Base-by-base conservation (phyloP, 1,140 invertebrate genomes). In the Archivesica marissinica region DNA sequence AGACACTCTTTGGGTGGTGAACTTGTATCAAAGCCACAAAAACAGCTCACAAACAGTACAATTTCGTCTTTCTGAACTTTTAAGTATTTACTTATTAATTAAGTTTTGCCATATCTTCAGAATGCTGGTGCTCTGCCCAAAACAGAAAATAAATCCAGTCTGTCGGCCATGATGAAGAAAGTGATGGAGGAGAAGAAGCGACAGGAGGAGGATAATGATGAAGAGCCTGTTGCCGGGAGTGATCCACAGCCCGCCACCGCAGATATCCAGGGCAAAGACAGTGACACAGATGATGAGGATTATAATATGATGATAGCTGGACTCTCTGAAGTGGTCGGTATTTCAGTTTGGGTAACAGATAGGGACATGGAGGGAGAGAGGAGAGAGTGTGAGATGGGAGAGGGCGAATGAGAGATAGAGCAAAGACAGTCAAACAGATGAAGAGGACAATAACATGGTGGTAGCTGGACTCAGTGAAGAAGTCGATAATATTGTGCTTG, bases 391-490 rank as follows among this genome's bases (percentile, higher is more conserved):
- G n/a, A n/a, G n/a, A n/a, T n/a, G n/a, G n/a, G n/a, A n/a, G n/a
- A n/a, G n/a, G n/a, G n/a, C n/a, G n/a, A 28, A 59, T 13, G 54
- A 59, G 25, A 59, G 25, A 59, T 28, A 30, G 23, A 59, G 41
- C 23, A 41, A 78, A 47, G 66, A 35, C 17, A 23, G 15, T 4
- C 61, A 81, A 4, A 47, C 39, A 4, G 47, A 54, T 6, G 66
- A 81, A 28, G 41, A 81, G 3, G 61, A 61, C 20, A 64, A 79
- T 28, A 66, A 64, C 30, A 68, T 41, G 50, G 44, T 72, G 44
- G 75, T 80, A 38, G 78, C 59, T 52, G 78, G 78, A 0, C 44
- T 80, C 15, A 70, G 61, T 23, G 78, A 80, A 80, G 78, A 70
- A n/a, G 78, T 80, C n/a, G n/a, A n/a, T n/a, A n/a, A n/a, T n/a